A percentile compares a stretch with the other conserved stretches of the same genome.
phyloP scores from a whole-genome alignment of 2,888 invertebrate genomes.

The Pyrrhosoma nymphula region DNA sequence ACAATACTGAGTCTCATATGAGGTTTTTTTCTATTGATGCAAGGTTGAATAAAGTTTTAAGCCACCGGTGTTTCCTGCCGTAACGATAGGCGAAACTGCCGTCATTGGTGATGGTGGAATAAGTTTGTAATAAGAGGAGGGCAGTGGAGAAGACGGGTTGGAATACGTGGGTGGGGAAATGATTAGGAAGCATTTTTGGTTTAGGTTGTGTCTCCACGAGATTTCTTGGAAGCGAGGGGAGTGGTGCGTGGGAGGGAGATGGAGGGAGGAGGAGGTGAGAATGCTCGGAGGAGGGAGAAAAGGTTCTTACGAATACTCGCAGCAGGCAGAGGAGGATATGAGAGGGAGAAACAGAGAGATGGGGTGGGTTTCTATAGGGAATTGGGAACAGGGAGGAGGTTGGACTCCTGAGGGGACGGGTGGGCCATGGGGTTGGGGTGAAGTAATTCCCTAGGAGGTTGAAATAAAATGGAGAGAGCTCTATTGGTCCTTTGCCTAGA shows the following conservation, averaged over 20 bases:
- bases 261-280: not conserved
- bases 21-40: no score
- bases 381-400: no score
- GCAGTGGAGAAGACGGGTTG: not conserved
- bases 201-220: not conserved
- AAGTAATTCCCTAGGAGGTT: not conserved
- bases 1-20: no score
- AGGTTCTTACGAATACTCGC: no score
- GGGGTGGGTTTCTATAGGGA: not conserved
- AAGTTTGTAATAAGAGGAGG: not conserved
- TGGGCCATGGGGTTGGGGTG: not conserved
- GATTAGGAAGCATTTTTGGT: not conserved
- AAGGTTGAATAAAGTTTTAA: no score
- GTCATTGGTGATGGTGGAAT: no score
- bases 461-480: not conserved
- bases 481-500: not conserved
- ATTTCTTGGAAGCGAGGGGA: not conserved
- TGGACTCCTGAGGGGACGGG: not conserved
- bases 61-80: no score
- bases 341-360: not conserved
- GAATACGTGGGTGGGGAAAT: not conserved
- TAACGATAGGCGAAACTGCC: no score
- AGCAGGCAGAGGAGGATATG: not conserved
- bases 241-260: not conserved
- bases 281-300: not conserved